Base-by-base conservation (phyloP, 2,797 vertebrate genomes). In the Sarcoramphus papa region DNA sequence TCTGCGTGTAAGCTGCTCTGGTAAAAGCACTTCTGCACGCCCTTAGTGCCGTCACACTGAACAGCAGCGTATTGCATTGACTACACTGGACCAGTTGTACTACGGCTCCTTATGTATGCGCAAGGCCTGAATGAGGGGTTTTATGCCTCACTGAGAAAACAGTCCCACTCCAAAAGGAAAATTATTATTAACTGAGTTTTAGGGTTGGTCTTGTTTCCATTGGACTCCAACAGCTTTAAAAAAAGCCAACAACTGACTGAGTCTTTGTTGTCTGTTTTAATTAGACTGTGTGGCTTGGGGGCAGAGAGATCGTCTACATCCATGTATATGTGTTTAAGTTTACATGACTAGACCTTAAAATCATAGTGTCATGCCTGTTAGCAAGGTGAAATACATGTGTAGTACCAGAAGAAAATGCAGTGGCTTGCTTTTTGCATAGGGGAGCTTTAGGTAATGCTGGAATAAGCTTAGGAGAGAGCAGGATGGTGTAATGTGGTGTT, bases 1-100 rank as follows among this genome's bases (percentile, higher is more conserved):
- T 54, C 53, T 2, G 19, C 1, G 2, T 18, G 30, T 23, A 10
- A 68, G 62, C 72, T 22, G 31, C 70, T 48, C 72, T 35, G 37
- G 16, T 30, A 3, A 23, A 24, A 56, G 50, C 54, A 23, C 33
- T 56, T 53, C 33, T 65, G 7, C 23, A 24, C 18, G 0, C 7
- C 41, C 41, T 1, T 2, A 0, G 23, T 70, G 91, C 79, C 2
- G 2, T 37, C 1, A 0, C 15, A 0, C 60, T 15, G 59, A 31
- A 14, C 31, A 75, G 76, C 73, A 1, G 21, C 0, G 20, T 8
- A 2, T 8, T 2, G 89, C 72, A 5, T 4, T 0, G 12, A 6
- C 47, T 20, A 87, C 88, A 93, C 85, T 92, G 77, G 51, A 3
- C 41, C 21, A 0, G 33, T 88, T 97, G 94, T 95, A 3, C 90